Evolutionary conservation across 2,888 invertebrate genomes (phyloP), one percentile per base, ranked within the genome.

Genomic region (Erebia ligea): DNA sequence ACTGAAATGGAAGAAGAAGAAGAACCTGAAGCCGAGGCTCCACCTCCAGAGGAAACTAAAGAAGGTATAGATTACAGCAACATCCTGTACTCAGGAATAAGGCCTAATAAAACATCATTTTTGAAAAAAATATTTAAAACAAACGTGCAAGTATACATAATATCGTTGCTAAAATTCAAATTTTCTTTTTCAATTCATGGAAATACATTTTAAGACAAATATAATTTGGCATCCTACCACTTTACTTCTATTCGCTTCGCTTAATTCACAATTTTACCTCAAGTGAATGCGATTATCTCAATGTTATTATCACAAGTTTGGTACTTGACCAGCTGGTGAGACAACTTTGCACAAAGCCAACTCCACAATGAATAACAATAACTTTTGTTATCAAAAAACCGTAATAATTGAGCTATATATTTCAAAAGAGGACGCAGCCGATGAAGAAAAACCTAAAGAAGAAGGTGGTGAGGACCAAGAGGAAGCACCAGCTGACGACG

Each of bases 1-100:
- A 86, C 88, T 8, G 90, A 90, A 63, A 88, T 88, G 68, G 93
- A 90, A 70, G 91, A 92, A 63, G 93, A 90, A 72, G 93, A 94
- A 40, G 93, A 93, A 75, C 85, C 85, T 0, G 92, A 90, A 63
- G 84, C 85, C 1, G 92, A 89, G 34, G 79, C 84, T 25, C 77
- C 83, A 1, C 72, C 83, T 0, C 79, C 79, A 9, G 90, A 88
- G 19, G 88, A 92, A 64, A 84, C 77, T 42, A 89, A 84, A 74
- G 91, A 93, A 80, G 90, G 90, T 90, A 83, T 54, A 13, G 3
- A 19, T 56, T 21, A 58, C 34, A 34, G 34, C 34, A 34, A 34
- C 6, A 34, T 6, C 34, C 34, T 34, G 34, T 34, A 6, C 34
- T 34, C 34, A 34, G 34, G 34, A 34, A 34, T 34, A 6, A 25